Evolutionary conservation across 2,797 vertebrate species (phyloP).

Genomic region (Protosalanx chinensis): DNA sequence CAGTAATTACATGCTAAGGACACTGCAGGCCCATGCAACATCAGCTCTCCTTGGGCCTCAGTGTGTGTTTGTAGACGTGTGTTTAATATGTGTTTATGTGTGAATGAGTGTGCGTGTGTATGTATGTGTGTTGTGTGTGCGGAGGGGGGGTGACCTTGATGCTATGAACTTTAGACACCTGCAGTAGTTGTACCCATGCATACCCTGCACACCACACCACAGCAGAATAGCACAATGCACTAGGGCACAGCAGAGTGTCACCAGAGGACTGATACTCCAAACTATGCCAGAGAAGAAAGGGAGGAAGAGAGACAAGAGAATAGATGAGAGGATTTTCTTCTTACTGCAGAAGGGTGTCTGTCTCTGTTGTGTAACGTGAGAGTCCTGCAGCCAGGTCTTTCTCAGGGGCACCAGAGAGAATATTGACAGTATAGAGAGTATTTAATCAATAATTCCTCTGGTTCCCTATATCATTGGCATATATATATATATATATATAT

Average conservation of each 20-base stretch:
- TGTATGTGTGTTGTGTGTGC: slow-evolving; percentile 20
- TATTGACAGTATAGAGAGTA: slow-evolving; percentile 16
- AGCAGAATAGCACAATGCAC: no score
- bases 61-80: neutral
- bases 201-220: no score
- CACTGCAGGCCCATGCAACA: slow-evolving; percentile 32
- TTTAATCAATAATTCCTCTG: no score
- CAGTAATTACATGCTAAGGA: slow-evolving; percentile 40
- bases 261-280: slow-evolving; percentile 33
- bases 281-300: slow-evolving; percentile 41
- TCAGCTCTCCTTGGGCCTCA: slow-evolving; percentile 3
- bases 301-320: neutral
- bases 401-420: slow-evolving; percentile 40
- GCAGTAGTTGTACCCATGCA: no score
- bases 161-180: no score
- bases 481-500: no score
- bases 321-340: slow-evolving; percentile 43
- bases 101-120: neutral
- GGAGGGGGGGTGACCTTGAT: neutral
- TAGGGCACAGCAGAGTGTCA: slow-evolving; percentile 54
- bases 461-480: no score
- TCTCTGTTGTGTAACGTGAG: slow-evolving; percentile 61
- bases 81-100: slow-evolving; percentile 6
- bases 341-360: slow-evolving; percentile 36
- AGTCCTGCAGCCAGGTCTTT: slow-evolving; percentile 46